phyloP scores from a whole-genome alignment of 2,797 vertebrate genomes.

The Myiothlypis coronata region DNA sequence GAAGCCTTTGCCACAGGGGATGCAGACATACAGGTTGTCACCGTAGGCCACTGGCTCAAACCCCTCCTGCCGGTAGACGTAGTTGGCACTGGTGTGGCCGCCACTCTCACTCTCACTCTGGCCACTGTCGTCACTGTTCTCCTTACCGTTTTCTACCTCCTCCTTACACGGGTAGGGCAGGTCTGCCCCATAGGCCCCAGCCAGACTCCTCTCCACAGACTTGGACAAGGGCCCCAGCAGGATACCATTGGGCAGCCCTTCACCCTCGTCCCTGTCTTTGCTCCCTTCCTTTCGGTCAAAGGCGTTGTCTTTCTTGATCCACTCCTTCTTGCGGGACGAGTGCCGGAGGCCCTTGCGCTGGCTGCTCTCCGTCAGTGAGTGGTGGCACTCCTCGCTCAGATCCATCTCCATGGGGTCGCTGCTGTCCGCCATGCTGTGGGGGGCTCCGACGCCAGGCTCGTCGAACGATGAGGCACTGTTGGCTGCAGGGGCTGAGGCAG shows the following conservation, averaged over 20 bases:
- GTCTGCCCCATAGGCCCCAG: slow-evolving; percentile 77
- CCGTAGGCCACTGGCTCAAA: slow-evolving; percentile 90
- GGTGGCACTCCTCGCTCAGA: slow-evolving; percentile 74
- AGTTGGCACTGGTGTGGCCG: slow-evolving; percentile 83
- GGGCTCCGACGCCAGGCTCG: slow-evolving; percentile 76
- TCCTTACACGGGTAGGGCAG: slow-evolving; percentile 84
- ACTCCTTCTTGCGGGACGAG: slow-evolving; percentile 86
- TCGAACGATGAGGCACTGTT: slow-evolving; percentile 91
- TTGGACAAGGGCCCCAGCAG: slow-evolving; percentile 81
- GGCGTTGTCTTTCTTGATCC: slow-evolving; percentile 82
- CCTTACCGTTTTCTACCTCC: slow-evolving; percentile 89
- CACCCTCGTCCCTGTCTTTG: slow-evolving; percentile 76
- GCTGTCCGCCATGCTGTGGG: slow-evolving; percentile 76
- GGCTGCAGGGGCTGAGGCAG: slow-evolving; percentile 88
- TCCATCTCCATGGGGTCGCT: slow-evolving; percentile 86
- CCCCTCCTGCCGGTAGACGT: slow-evolving; percentile 91
- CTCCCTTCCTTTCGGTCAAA: slow-evolving; percentile 71
- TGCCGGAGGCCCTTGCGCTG: slow-evolving; percentile 87
- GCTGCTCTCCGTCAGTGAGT: slow-evolving; percentile 69
- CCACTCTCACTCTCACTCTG: slow-evolving; percentile 87
- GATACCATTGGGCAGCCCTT: slow-evolving; percentile 85
- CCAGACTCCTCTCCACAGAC: slow-evolving; percentile 72
- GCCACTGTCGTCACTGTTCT: slow-evolving; percentile 88
- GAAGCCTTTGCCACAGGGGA: slow-evolving; percentile 97
- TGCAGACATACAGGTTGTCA: slow-evolving; percentile 98